Percentiles rank a stretch among this genome's conserved stretches.
Conservation (phyloP, 2,113 vertebrate species). For the Myotis davidii region DNA sequence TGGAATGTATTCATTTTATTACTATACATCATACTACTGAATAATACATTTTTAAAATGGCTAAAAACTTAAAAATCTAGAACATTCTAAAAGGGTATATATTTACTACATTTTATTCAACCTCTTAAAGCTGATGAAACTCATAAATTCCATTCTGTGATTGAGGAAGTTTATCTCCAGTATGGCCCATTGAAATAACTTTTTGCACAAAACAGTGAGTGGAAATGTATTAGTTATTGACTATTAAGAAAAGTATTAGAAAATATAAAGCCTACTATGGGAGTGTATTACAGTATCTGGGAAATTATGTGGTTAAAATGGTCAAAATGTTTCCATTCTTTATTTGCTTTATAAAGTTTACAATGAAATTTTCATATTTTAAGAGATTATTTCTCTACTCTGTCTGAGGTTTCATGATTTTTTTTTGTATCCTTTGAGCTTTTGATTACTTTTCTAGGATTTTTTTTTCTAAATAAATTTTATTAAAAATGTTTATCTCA, state of each 20-base stretch:
- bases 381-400: background rate
- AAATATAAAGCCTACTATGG: background rate
- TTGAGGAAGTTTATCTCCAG: background rate
- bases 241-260: background rate
- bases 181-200: background rate
- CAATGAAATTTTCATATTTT: background rate
- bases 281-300: background rate
- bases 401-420: background rate
- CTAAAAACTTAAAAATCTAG: background rate
- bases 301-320: background rate
- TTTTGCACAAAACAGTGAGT: background rate
- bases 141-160: background rate
- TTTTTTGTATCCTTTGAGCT: background rate
- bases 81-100: background rate
- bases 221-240: background rate
- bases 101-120: background rate
- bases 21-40: background rate
- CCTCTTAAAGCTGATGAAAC: background rate
- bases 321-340: background rate
- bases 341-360: background rate
- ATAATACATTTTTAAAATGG: background rate
- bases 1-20: constrained; percentile 1
- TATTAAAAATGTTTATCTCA: background rate
- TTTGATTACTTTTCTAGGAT: constrained; percentile 16
- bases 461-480: constrained; percentile 24